These are phyloP conservation scores for Leiothrix lutea DNA, from an alignment of 2,113 vertebrate genomes.

Conservation along the genomic window DNA sequence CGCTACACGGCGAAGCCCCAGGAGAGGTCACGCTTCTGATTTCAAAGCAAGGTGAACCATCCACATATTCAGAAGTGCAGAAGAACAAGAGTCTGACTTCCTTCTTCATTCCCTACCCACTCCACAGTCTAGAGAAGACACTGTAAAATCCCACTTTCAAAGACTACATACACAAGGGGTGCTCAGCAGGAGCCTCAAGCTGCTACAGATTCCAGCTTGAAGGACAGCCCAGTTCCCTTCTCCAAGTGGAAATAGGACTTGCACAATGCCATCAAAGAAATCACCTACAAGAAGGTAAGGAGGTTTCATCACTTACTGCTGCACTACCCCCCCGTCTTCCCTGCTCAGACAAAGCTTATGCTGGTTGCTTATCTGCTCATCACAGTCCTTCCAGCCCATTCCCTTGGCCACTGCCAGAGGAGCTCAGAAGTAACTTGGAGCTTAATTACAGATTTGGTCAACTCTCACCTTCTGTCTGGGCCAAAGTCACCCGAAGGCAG, in stretches of 20 bases:
- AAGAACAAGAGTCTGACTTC: neutral
- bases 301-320: neutral
- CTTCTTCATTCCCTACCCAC: neutral
- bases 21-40: neutral
- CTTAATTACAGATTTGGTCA: neutral
- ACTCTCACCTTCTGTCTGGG: neutral
- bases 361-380: neutral
- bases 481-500: neutral
- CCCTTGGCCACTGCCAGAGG: neutral
- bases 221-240: neutral
- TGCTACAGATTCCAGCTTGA: neutral
- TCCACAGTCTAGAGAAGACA: neutral
- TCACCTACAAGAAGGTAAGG: neutral
- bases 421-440: neutral
- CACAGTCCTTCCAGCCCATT: neutral
- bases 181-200: neutral
- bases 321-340: neutral
- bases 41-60: neutral
- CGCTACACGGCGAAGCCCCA: accelerated
- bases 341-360: neutral
- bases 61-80: neutral
- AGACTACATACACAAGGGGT: accelerated
- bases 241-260: neutral
- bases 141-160: neutral
- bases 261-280: neutral